These are phyloP conservation scores for Coryphaenoides rupestris DNA, from an alignment of 2,113 vertebrate species.

Conservation along the genomic window DNA sequence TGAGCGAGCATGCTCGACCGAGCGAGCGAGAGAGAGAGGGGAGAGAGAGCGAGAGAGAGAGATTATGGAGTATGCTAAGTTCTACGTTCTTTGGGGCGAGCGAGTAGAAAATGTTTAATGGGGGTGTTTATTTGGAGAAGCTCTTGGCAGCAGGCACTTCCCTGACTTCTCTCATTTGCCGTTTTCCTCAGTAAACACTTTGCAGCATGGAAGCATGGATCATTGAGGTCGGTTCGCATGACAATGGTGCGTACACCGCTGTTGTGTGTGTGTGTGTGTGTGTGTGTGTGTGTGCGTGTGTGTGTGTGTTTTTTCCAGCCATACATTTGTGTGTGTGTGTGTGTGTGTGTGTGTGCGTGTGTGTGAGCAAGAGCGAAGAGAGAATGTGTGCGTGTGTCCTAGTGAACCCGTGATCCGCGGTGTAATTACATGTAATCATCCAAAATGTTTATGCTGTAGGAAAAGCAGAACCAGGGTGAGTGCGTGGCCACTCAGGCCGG, in stretches of 20 bases:
- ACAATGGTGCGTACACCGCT: neutral
- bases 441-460: constrained; percentile 64
- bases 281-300: neutral
- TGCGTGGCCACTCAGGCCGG: constrained; percentile 41
- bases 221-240: neutral
- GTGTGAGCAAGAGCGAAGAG: constrained; percentile 17
- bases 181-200: constrained; percentile 57
- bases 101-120: constrained; percentile 49
- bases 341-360: constrained; percentile 25
- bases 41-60: constrained; percentile 13
- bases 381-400: constrained; percentile 2
- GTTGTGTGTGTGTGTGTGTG: constrained; percentile 8
- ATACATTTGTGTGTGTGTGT: constrained; percentile 12
- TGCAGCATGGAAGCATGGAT: constrained; percentile 18
- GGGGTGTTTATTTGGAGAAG: constrained; percentile 47
- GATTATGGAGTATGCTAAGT: constrained; percentile 38
- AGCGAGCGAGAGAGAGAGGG: constrained; percentile 13
- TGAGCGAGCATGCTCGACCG: constrained; percentile 12
- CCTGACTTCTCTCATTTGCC: constrained; percentile 49
- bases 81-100: constrained; percentile 3
- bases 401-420: constrained; percentile 23
- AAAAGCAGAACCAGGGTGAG: constrained; percentile 52
- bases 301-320: neutral
- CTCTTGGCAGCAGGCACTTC: constrained; percentile 38
- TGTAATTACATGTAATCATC: constrained; percentile 68